phyloP scores from a whole-genome alignment of 2,113 vertebrate species.

The Entelurus aequoreus region DNA sequence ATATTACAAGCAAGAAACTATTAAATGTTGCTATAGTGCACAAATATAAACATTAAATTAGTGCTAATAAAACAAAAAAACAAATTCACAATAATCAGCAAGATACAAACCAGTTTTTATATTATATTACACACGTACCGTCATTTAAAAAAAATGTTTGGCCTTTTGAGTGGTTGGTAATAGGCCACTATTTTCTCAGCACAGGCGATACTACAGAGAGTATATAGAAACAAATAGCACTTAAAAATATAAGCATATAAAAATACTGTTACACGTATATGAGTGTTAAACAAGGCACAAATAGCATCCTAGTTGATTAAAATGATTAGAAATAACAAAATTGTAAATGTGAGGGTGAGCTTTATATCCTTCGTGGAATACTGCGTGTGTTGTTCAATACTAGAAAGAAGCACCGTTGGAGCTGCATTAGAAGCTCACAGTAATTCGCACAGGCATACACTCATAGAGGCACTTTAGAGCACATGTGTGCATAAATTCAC shows the following conservation, averaged over 20 bases:
- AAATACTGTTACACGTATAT: slow-evolving; percentile 20
- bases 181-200: slow-evolving; percentile 2
- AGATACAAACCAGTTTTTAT: slow-evolving; percentile 16
- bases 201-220: slow-evolving; percentile 16
- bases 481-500: not conserved
- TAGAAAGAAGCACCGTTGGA: slow-evolving; percentile 31
- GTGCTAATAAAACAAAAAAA: slow-evolving; percentile 32
- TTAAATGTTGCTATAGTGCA: slow-evolving; percentile 18
- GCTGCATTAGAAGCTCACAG: slow-evolving; percentile 6
- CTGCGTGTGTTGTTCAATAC: not conserved
- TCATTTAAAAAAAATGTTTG: not conserved
- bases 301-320: not conserved
- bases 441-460: not conserved
- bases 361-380: slow-evolving; percentile 4
- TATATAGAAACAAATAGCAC: not conserved
- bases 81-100: slow-evolving; percentile 4
- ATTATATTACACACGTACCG: slow-evolving; percentile 40
- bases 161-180: not conserved
- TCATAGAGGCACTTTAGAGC: slow-evolving; percentile 25
- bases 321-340: not conserved
- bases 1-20: not conserved
- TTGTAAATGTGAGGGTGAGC: not conserved
- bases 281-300: slow-evolving; percentile 21
- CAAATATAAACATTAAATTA: slow-evolving; percentile 13
- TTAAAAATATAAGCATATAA: slow-evolving; percentile 16